phyloP scores from a whole-genome alignment of 2,888 invertebrate genomes.

The Xestia c-nigrum region DNA sequence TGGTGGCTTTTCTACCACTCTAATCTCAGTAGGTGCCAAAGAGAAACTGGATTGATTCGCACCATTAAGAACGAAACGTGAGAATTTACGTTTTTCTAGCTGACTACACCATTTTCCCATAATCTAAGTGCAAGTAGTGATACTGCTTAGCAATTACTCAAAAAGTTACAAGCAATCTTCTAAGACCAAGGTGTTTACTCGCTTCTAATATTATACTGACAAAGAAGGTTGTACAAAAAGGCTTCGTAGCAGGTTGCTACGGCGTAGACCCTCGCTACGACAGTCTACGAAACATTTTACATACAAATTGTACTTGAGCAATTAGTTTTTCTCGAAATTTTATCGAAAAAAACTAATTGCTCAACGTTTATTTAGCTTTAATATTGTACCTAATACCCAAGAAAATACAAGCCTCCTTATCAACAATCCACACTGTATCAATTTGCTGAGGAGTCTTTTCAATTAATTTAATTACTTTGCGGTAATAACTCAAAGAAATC shows the following conservation, averaged over 20 bases:
- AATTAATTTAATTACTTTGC: neutral
- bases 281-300: conserved; percentile 1
- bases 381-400: neutral
- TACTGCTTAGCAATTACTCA: neutral
- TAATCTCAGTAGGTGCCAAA: neutral
- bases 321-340: too few species aligned
- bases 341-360: neutral
- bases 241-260: conserved; percentile 42
- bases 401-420: neutral
- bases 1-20: neutral
- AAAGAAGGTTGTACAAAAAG: conserved; percentile 23
- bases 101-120: neutral
- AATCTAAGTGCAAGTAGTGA: neutral
- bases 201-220: neutral
- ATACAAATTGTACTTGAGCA: too few species aligned
- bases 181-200: neutral
- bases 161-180: neutral
- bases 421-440: neutral
- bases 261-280: conserved; percentile 46
- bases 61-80: neutral
- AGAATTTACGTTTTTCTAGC: neutral
- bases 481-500: neutral
- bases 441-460: neutral
- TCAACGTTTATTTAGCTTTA: neutral
- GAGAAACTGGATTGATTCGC: neutral